Base-by-base conservation (phyloP, 92 coral and sea anemone species). In the Paragorgia papillata region DNA sequence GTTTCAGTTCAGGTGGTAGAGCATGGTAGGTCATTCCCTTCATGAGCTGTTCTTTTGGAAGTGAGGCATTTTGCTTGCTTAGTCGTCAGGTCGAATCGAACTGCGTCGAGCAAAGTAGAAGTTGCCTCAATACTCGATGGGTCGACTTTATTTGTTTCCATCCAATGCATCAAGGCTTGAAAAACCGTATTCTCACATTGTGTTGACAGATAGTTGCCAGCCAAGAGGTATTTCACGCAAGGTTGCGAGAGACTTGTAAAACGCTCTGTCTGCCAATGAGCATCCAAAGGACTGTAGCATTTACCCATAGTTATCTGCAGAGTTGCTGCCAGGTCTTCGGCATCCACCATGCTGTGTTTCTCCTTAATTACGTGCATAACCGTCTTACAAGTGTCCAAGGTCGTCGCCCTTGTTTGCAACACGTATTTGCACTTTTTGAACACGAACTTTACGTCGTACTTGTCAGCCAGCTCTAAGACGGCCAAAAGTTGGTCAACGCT, bases 131-230 rank as follows among this genome's bases (percentile, higher is more conserved):
- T 0, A 64, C 54, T 1, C 25, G 71, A 44, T 15, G 71, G 50
- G 30, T 64, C 71, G 1, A 64, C 51, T 1, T 37, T 21, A 13
- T 64, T 64, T 34, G 12, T 24, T 31, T 64, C 71, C 50, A 64
- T 64, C 97, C 97, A 92, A 63, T 88, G 70, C 88, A 88, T 92
- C 59, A 92, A 78, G 12, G 92, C 96, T 39, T 87, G 92, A 73
- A 92, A 92, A 29, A 90, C 97, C 18, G 96, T 91, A 75, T 92
- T 92, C 77, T 92, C 97, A 39, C 85, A 88, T 18, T 96, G 86
- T 22, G 86, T 89, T 82, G 83, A 71, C 60, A 92, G 79, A 21
- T 92, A 84, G 20, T 88, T 83, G 73, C 53, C 30, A 21, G 30
- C 15, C 30, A 64, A 49, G 2, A 64, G 18, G 30, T 34, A 64